Base-by-base conservation (phyloP, 2,888 invertebrate genomes). In the Trissolcus brochymenae region DNA sequence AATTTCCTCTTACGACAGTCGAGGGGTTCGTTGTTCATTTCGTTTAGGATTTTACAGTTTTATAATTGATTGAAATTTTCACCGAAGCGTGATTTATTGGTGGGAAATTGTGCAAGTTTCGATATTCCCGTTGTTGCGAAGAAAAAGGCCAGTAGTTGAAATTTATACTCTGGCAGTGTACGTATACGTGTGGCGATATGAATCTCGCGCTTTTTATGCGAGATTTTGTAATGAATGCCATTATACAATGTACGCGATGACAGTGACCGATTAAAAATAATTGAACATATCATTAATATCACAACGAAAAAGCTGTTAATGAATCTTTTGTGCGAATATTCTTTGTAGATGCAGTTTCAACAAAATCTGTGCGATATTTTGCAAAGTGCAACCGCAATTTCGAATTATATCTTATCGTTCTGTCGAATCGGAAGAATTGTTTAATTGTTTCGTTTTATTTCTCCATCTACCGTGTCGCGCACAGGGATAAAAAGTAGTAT, bases 201-300 rank as follows among this genome's bases (percentile, higher is more conserved):
- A 49, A 74, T 75, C 73, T 73, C 49, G 21, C 50, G 56, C 56
- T 75, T 68, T 75, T 75, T 75, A 57, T 57, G 67, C 67, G 54
- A 59, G 67, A 68, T 68, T 75, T 75, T 68, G 68, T 67, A 75
- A 75, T 50, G 29, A 60, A 50, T 55, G 51, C 62, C 57, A 62
- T 50, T 68, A 68, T 35, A 35, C 53, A 68, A 75, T 62, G 57
- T 40, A 16, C 21, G 54, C 46, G 74, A 75, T 75, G 74, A 75
- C 74, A 64, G 68, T 75, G 74, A 68, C 57, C 64, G 74, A 75
- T 75, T 75, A 75, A 75, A 75, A 75, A 35, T 75, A 75, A 75
- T 68, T 68, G 74, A 57, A 19, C 64, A 41, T 49, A 41, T 41
- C 67, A 59, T 59, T 75, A 64, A 68, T 64, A 59, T 64, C 46